phyloP scores from a whole-genome alignment of 2,113 vertebrate species.

The Rhabdomys dilectus region DNA sequence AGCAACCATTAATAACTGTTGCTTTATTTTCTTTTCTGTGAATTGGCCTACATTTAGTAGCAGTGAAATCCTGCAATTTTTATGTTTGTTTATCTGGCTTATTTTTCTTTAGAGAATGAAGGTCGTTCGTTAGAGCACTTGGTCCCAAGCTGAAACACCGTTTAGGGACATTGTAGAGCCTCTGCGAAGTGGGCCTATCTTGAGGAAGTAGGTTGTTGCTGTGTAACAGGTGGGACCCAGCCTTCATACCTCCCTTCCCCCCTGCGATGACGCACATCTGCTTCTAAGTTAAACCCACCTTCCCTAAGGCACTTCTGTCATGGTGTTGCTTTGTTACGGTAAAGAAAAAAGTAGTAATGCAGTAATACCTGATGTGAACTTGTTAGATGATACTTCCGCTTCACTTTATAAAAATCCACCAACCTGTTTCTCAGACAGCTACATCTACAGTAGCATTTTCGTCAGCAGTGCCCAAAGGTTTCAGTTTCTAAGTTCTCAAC shows the following conservation, averaged over 20 bases:
- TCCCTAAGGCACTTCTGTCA: background rate
- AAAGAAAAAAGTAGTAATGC: background rate
- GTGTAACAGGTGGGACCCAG: background rate
- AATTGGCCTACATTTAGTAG: background rate
- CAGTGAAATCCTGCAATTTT: constrained; percentile 11
- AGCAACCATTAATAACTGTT: background rate
- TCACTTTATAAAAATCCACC: background rate
- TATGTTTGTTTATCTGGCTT: constrained; percentile 10
- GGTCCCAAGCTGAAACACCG: background rate
- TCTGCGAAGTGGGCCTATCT: background rate
- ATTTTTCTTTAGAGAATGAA: constrained; percentile 35
- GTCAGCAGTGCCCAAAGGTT: background rate
- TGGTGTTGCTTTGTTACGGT: background rate
- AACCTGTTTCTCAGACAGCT: background rate
- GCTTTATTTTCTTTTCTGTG: background rate
- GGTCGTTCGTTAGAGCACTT: background rate
- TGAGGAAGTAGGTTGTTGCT: background rate
- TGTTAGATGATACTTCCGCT: background rate
- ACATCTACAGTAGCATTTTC: background rate
- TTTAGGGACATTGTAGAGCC: background rate
- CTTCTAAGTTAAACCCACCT: background rate
- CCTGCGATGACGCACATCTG: background rate
- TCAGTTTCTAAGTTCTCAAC: background rate
- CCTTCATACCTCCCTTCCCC: background rate
- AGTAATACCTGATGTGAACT: background rate